Evolutionary conservation across 2,113 vertebrate genomes (phyloP).

Genomic region (Aegithalos caudatus): DNA sequence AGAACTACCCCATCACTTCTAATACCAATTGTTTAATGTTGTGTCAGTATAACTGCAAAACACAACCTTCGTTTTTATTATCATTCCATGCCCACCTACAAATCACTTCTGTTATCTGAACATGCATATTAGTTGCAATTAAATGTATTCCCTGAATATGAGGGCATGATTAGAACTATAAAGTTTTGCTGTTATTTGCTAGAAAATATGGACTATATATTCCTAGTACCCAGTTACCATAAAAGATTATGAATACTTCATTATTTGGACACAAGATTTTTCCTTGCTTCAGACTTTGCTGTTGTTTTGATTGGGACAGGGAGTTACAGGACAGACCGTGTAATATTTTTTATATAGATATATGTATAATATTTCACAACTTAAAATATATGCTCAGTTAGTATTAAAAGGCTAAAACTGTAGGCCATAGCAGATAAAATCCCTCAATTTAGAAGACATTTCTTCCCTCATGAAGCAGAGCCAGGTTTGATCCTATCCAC

Average conservation of each 20-base stretch:
- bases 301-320: background rate
- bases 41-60: background rate
- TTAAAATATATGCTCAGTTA: background rate
- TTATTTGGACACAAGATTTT: background rate
- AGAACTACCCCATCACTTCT: background rate
- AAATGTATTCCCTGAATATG: background rate
- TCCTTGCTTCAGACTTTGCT: background rate
- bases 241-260: background rate
- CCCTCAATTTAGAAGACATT: background rate
- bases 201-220: background rate
- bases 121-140: background rate
- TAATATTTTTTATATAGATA: background rate
- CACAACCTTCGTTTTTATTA: background rate
- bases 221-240: background rate
- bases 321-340: background rate
- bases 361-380: background rate
- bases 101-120: background rate
- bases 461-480: background rate
- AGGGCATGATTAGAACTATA: background rate
- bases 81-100: background rate
- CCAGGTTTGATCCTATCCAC: background rate
- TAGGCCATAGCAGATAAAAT: background rate
- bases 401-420: background rate
- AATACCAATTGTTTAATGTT: background rate
- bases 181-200: background rate